Evolutionary conservation across 2,797 vertebrate species (phyloP).

Genomic region (Sorex maritimensis): DNA sequence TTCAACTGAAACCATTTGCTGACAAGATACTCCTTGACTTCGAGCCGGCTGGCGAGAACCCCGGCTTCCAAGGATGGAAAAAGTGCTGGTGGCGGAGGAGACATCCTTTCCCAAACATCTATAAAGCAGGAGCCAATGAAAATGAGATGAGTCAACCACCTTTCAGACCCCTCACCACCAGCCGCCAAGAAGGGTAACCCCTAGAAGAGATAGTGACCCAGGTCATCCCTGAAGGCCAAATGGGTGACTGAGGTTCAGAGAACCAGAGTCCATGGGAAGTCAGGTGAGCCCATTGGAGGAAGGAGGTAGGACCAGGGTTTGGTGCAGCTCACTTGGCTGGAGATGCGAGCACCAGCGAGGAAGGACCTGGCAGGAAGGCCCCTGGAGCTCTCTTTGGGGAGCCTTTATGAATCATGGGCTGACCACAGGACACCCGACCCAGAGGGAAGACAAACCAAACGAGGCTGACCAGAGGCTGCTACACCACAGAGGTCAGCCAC

Average conservation of each 20-base stretch:
- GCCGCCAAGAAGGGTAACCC: neutral
- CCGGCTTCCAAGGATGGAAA: slow-evolving; percentile 15
- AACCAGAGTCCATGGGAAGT: neutral
- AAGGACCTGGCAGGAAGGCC: neutral
- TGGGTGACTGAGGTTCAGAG: neutral
- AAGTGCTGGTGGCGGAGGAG: neutral
- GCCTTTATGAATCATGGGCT: neutral
- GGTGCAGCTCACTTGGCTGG: neutral
- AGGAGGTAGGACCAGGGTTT: neutral
- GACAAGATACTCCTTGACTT: slow-evolving; percentile 23
- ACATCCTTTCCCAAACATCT: neutral
- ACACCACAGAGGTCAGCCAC: neutral
- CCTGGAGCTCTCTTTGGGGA: neutral
- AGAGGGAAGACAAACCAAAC: rapidly evolving
- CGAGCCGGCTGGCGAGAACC: slow-evolving; percentile 5
- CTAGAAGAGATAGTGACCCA: neutral
- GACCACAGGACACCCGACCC: too few relatives aligned
- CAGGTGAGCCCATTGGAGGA: neutral
- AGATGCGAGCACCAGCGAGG: neutral
- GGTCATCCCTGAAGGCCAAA: neutral
- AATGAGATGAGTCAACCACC: neutral
- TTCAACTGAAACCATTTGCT: neutral
- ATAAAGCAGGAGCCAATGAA: neutral
- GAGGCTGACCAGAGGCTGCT: neutral
- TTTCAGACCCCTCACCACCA: neutral